Evolutionary conservation across 1,140 invertebrate genomes (phyloP).

Genomic region (Microplitis demolitor): DNA sequence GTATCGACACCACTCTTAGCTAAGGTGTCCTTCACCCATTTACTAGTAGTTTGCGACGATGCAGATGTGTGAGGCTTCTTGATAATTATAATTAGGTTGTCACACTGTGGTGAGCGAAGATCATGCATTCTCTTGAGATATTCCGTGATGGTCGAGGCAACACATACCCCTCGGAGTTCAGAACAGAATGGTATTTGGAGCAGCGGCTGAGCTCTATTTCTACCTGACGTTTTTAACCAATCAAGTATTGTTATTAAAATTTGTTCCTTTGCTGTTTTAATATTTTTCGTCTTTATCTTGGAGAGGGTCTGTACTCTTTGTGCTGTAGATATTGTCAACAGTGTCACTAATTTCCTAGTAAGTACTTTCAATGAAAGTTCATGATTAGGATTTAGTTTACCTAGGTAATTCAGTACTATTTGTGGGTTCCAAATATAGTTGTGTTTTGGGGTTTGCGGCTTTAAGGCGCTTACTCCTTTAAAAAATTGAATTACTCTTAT

Average conservation of each 20-base stretch:
- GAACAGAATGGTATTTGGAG: neutral
- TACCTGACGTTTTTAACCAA: neutral
- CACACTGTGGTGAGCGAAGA: neutral
- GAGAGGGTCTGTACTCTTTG: slow-evolving; percentile 38
- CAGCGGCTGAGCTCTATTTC: neutral
- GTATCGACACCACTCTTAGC: slow-evolving; percentile 33
- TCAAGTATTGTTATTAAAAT: slow-evolving; percentile 2
- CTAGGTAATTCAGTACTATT: slow-evolving; percentile 31
- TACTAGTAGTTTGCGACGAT: slow-evolving; percentile 31
- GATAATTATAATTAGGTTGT: slow-evolving; percentile 6
- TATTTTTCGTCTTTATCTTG: neutral
- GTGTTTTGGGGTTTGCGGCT: slow-evolving; percentile 33
- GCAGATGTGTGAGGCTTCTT: slow-evolving; percentile 27
- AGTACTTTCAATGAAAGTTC: slow-evolving; percentile 27
- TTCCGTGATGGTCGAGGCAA: neutral
- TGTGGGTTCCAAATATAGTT: slow-evolving; percentile 33
- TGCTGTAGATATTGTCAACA: slow-evolving; percentile 24
- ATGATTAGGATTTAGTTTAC: neutral
- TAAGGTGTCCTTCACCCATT: slow-evolving; percentile 33
- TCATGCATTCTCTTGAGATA: slow-evolving; percentile 8
- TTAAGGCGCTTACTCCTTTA: neutral
- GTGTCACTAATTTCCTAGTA: slow-evolving; percentile 23
- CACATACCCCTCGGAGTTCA: neutral
- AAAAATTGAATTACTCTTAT: no score
- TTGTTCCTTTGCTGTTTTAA: neutral